Conservation (phyloP, 2,113 vertebrate species). For the Aphyosemion australe region DNA sequence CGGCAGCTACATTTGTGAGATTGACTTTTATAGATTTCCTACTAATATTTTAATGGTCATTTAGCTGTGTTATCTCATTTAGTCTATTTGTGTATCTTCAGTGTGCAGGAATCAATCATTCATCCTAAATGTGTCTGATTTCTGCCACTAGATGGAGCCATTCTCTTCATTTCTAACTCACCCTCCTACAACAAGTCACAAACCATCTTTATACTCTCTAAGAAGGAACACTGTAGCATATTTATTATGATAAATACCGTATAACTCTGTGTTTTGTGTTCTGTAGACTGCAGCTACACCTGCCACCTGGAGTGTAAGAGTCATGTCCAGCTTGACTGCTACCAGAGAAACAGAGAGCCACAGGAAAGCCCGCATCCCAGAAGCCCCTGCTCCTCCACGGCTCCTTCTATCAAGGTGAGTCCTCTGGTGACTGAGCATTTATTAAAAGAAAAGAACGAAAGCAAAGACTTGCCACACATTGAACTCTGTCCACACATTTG, state of each 20-base stretch:
- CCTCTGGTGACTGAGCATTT: neutral
- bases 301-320: slow-evolving; percentile 87
- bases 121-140: neutral
- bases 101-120: neutral
- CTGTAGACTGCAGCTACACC: slow-evolving; percentile 89
- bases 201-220: no score
- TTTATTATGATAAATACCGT: no score
- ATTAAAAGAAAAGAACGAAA: neutral
- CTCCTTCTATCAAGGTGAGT: slow-evolving; percentile 78
- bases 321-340: slow-evolving; percentile 89
- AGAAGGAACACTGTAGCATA: no score
- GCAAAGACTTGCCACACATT: neutral
- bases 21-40: neutral
- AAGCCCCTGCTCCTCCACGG: slow-evolving; percentile 58
- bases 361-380: slow-evolving; percentile 73
- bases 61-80: neutral
- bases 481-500: no score
- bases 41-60: neutral
- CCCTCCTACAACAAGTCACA: no score
- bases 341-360: slow-evolving; percentile 64
- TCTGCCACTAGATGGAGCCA: slow-evolving; percentile 62
- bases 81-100: neutral
- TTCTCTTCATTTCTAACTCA: slow-evolving; percentile 3
- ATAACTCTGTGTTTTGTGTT: slow-evolving; percentile 19
- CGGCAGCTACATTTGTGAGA: neutral